A percentile compares a stretch with the other conserved stretches of the same genome.
Conservation (phyloP, 2,888 invertebrate genomes). For the Aplocera efformata region DNA sequence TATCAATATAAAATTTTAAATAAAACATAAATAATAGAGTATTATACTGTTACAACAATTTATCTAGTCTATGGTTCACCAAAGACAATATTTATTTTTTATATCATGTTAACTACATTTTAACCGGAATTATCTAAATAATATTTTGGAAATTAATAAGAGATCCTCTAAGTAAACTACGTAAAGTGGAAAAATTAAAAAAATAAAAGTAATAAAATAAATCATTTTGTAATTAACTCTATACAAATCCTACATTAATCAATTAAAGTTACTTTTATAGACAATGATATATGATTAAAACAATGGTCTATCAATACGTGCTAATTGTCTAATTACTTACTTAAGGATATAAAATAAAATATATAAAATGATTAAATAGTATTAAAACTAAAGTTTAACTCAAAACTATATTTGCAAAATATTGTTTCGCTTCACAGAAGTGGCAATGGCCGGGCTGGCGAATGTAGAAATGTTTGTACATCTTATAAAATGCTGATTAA, state of each 20-base stretch:
- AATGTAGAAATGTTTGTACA: slow-evolving; percentile 54
- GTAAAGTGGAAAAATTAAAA: slow-evolving; percentile 51
- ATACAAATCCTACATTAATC: slow-evolving; percentile 29
- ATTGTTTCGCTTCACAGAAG: slow-evolving; percentile 67
- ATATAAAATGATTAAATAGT: slow-evolving; percentile 15
- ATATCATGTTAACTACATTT: slow-evolving; percentile 31
- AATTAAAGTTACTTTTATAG: slow-evolving; percentile 12
- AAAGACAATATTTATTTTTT: slow-evolving; percentile 56
- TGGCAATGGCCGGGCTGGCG: slow-evolving; percentile 60
- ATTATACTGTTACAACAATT: slow-evolving; percentile 74
- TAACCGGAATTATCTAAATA: slow-evolving; percentile 42
- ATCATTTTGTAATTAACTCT: slow-evolving; percentile 44
- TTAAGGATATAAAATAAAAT: slow-evolving; percentile 20
- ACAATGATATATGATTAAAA: slow-evolving; percentile 21
- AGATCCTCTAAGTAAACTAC: slow-evolving; percentile 56
- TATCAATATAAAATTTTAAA: slow-evolving; percentile 66
- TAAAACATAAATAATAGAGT: slow-evolving; percentile 79
- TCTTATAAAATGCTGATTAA: slow-evolving; percentile 40
- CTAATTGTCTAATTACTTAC: slow-evolving; percentile 21
- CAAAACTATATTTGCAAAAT: slow-evolving; percentile 19
- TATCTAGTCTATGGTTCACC: slow-evolving; percentile 66
- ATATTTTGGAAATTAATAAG: slow-evolving; percentile 56
- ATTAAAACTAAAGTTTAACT: slow-evolving; percentile 2
- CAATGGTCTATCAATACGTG: slow-evolving; percentile 20
- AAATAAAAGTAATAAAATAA: slow-evolving; percentile 40